phyloP scores from a whole-genome alignment of 2,113 vertebrate species.

The Muntiacus reevesi region DNA sequence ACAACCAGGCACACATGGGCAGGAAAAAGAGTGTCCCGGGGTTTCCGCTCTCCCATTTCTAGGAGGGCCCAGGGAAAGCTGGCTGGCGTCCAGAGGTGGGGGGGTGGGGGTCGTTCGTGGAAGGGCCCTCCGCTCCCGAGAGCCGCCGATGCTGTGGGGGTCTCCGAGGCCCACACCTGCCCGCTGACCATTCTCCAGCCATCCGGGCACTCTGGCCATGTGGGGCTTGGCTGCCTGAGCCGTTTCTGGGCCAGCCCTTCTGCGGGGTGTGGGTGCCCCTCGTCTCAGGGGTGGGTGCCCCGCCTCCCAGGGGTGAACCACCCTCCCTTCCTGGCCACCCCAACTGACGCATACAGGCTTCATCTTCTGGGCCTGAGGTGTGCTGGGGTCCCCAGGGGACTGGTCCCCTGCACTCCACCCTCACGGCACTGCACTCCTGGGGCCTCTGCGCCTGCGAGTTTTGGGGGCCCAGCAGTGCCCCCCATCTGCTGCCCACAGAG shows the following conservation, averaged over 20 bases:
- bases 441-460: background rate
- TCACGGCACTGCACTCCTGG: background rate
- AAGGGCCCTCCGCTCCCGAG: background rate
- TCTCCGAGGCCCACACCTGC: background rate
- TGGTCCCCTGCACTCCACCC: background rate
- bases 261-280: background rate
- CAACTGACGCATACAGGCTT: background rate
- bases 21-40: background rate
- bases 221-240: background rate
- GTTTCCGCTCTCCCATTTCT: accelerated
- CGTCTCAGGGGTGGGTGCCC: no score
- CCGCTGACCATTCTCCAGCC: accelerated
- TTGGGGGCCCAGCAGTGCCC: background rate
- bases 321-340: background rate
- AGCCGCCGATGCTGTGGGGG: background rate
- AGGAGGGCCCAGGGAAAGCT: background rate
- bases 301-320: background rate
- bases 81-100: no score
- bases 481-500: background rate
- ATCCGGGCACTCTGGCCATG: accelerated
- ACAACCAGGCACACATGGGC: background rate
- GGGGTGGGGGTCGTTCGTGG: accelerated
- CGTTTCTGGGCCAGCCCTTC: background rate
- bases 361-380: background rate
- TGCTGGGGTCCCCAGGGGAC: background rate